phyloP scores from a whole-genome alignment of 2,888 invertebrate genomes.

The Aricia artaxerxes region DNA sequence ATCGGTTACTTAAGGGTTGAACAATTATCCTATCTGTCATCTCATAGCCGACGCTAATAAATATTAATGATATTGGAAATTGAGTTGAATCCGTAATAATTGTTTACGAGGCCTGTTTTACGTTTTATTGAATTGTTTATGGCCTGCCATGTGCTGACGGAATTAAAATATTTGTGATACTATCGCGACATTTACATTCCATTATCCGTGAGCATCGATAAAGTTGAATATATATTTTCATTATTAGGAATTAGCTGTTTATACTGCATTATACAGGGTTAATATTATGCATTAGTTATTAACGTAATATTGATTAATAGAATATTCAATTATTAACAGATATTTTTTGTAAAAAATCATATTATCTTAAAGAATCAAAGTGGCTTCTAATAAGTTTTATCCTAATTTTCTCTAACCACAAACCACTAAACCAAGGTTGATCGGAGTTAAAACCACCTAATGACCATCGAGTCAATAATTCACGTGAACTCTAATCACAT shows the following conservation, averaged over 20 bases:
- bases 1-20: slow-evolving; percentile 44
- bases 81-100: not conserved
- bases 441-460: not conserved
- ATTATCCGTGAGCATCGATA: slow-evolving; percentile 6
- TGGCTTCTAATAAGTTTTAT: not conserved
- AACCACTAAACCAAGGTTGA: slow-evolving; percentile 6
- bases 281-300: not conserved
- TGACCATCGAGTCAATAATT: not conserved
- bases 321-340: no score
- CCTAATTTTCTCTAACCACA: slow-evolving; percentile 1
- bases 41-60: slow-evolving; percentile 26
- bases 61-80: slow-evolving; percentile 24
- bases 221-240: not conserved
- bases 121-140: slow-evolving; percentile 10
- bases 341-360: not conserved
- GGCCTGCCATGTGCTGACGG: not conserved
- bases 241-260: slow-evolving; percentile 1
- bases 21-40: slow-evolving; percentile 37
- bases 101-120: slow-evolving; percentile 5
- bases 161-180: slow-evolving; percentile 14
- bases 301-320: not conserved
- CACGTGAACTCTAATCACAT: slow-evolving; percentile 52
- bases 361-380: not conserved
- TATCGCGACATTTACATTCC: slow-evolving; percentile 2
- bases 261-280: not conserved